Evolutionary conservation across 2,888 invertebrate genomes (phyloP).

Genomic region (Zaprionus bogoriensis): DNA sequence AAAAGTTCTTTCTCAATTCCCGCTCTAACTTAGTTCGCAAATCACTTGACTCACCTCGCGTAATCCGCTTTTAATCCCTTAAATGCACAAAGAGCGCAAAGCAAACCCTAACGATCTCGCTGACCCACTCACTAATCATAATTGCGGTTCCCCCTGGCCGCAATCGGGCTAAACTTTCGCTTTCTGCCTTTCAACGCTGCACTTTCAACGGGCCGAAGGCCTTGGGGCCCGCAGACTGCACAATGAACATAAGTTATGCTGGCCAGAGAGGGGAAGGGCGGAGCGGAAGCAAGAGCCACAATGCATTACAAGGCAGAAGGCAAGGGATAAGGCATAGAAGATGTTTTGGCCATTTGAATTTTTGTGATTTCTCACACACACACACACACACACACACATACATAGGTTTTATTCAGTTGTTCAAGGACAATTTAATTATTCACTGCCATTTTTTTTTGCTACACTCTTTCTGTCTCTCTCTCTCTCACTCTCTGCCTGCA

Average conservation of each 20-base stretch:
- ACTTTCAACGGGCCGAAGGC: conserved; percentile 10
- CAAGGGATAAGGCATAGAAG: conserved; percentile 11
- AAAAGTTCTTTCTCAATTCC: no score
- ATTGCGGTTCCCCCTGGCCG: conserved; percentile 46
- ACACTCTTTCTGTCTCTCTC: conserved; percentile 42
- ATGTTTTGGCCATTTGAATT: conserved; percentile 53
- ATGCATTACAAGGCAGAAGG: not conserved
- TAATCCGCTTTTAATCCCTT: conserved; percentile 42
- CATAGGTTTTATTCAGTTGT: conserved; percentile 60
- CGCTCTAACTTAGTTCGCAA: not conserved
- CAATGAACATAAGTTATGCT: conserved; percentile 56
- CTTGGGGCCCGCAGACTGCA: conserved; percentile 38
- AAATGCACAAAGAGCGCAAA: conserved; percentile 17
- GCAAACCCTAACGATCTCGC: conserved; percentile 37
- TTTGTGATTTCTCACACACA: conserved; percentile 28
- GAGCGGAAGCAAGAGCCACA: not conserved
- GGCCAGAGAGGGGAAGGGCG: not conserved
- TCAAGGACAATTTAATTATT: conserved; percentile 78
- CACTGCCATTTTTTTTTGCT: conserved; percentile 35
- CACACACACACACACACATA: conserved; percentile 33
- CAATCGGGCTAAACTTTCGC: no score
- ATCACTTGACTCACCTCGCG: conserved; percentile 5
- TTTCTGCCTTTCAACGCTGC: conserved; percentile 22
- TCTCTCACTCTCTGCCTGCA: conserved; percentile 62
- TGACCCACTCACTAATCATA: conserved; percentile 48